Evolutionary conservation across 2,797 vertebrate genomes (phyloP).

Genomic region (Xenentodon cancila): DNA sequence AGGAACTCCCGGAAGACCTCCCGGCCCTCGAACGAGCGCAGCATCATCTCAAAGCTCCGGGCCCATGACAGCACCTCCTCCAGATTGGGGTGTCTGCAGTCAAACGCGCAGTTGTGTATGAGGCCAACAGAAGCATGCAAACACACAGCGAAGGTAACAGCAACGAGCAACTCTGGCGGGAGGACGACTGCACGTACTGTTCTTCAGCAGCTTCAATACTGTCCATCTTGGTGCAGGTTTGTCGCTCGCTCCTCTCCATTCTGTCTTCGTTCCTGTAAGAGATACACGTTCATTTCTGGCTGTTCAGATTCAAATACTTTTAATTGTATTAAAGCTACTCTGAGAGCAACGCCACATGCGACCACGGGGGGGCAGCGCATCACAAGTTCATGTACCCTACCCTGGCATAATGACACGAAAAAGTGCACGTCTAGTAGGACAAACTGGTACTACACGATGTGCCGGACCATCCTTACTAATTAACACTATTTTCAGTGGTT

Average conservation of each 20-base stretch:
- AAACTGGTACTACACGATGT: too few species aligned
- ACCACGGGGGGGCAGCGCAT: too few species aligned
- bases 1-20: constrained; percentile 96
- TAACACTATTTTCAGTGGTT: too few species aligned
- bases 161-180: background rate
- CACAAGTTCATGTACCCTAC: too few species aligned
- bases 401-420: too few species aligned
- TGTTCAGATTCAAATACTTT: background rate
- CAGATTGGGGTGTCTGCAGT: constrained; percentile 84
- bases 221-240: constrained; percentile 93
- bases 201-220: constrained; percentile 94
- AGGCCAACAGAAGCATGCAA: background rate
- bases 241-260: constrained; percentile 87
- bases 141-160: background rate
- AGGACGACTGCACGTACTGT: constrained; percentile 82
- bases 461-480: too few species aligned
- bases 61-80: constrained; percentile 96
- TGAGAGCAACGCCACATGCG: too few species aligned
- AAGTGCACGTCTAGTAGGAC: too few species aligned
- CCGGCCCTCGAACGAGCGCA: constrained; percentile 92
- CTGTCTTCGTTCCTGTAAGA: constrained; percentile 92
- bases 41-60: constrained; percentile 98
- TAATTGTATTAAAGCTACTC: too few species aligned
- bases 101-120: background rate
- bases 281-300: constrained; percentile 4